Conservation (phyloP, 2,888 invertebrate species). For the Drosophila pegasa region DNA sequence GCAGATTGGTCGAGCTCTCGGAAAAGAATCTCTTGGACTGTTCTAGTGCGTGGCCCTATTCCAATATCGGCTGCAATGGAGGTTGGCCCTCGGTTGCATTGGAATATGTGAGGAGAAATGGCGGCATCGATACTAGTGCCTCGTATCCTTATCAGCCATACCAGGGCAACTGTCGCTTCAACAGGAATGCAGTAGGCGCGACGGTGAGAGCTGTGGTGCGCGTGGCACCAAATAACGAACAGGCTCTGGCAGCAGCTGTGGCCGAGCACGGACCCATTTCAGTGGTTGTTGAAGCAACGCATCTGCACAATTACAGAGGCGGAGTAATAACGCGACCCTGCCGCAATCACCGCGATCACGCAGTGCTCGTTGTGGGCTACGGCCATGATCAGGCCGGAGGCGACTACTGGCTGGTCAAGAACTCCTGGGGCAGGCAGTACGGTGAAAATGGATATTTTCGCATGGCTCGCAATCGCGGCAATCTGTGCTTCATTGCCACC, state of each 20-base stretch:
- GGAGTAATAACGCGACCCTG: conserved; percentile 92
- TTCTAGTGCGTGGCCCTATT: conserved; percentile 88
- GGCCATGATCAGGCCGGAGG: conserved; percentile 82
- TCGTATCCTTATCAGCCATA: conserved; percentile 93
- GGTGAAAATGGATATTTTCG: conserved; percentile 93
- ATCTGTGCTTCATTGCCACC: conserved; percentile 94
- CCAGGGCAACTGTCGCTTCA: conserved; percentile 89
- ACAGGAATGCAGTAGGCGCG: conserved; percentile 89
- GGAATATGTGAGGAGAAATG: conserved; percentile 91
- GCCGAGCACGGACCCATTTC: conserved; percentile 93
- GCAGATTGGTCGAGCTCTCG: conserved; percentile 91
- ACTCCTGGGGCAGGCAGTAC: conserved; percentile 89
- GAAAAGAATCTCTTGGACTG: conserved; percentile 97
- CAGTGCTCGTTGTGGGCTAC: conserved; percentile 85
- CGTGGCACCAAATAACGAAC: conserved; percentile 89
- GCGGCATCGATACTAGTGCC: conserved; percentile 94
- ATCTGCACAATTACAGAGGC: conserved; percentile 92
- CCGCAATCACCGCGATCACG: conserved; percentile 90
- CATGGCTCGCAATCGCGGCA: conserved; percentile 92
- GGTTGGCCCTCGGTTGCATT: conserved; percentile 90
- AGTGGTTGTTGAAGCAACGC: conserved; percentile 94
- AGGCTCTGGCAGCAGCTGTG: conserved; percentile 90
- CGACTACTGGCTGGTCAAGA: conserved; percentile 90
- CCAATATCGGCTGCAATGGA: conserved; percentile 95
- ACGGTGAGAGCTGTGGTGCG: conserved; percentile 91